Base-by-base conservation (phyloP, 2,113 vertebrate genomes). In the Pandion haliaetus region DNA sequence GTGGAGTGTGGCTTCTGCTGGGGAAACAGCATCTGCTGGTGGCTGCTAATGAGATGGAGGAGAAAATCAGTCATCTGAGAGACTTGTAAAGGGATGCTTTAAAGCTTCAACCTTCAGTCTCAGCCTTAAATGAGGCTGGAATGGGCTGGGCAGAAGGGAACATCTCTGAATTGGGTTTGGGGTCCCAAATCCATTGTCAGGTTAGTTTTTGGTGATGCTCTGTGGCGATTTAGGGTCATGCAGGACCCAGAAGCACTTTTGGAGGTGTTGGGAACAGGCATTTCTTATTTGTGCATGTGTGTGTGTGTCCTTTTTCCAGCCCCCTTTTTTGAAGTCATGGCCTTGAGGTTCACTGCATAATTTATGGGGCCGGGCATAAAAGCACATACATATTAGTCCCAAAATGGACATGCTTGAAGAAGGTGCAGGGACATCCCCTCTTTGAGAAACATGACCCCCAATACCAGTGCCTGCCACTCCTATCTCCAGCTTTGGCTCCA, bases 1-100 rank as follows among this genome's bases (percentile, higher is more conserved):
- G 34, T 45, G 21, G 69, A 95, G 66, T 87, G 81, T 91, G 77
- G 65, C 38, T 95, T 94, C 69, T 96, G 36, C 70, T 87, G 93
- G 34, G 70, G 74, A 89, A 95, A 79, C 54, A 89, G 91, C 84
- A 80, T 77, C 74, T 90, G 84, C 74, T 93, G 66, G 72, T 2
- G 8, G 58, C 73, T 0, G 0, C 82, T 95, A 93, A 91, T 93
- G 93, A 95, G 85, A 38, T 70, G 47, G 36, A 91, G 49, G 66
- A 91, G 84, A 45, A 85, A 94, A 86, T 77, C 78, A 77, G 78
- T 93, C 89, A 95, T 54, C 86, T 87, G 86, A 87, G 78, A 80
- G 88, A 72, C 49, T 54, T 89, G 16, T 49, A 57, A 84, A 66
- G 25, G 62, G 54, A 73, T 36, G 26, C 52, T 54, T 91, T 80